Evolutionary conservation across 2,797 vertebrate genomes (phyloP).

Genomic region (Pseudochirops corinnae): DNA sequence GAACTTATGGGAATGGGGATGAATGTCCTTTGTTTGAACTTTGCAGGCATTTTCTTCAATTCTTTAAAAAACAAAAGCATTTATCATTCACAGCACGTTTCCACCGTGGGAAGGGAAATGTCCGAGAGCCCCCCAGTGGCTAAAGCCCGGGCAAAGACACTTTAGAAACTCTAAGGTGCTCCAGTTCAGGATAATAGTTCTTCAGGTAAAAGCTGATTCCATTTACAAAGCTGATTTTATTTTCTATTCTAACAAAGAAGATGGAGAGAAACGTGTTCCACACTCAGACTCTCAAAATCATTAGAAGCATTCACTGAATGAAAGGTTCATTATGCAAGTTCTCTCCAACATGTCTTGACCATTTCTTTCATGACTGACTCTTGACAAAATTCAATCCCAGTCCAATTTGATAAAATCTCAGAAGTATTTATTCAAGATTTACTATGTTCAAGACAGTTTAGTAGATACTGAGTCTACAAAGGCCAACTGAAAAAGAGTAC

Average conservation of each 20-base stretch:
- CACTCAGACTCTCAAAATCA: background rate
- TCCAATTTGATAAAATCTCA: background rate
- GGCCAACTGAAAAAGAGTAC: background rate
- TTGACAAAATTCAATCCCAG: background rate
- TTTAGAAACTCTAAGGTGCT: conserved; percentile 24
- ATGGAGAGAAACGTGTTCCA: background rate
- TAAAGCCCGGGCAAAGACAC: background rate
- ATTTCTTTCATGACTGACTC: background rate
- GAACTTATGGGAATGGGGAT: background rate
- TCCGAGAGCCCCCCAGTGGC: conserved; percentile 4
- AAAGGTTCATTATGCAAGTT: background rate
- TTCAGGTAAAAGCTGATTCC: background rate
- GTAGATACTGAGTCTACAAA: background rate
- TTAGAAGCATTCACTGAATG: background rate
- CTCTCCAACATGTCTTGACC: background rate
- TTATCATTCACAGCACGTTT: conserved; percentile 16
- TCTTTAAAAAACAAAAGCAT: conserved; percentile 36
- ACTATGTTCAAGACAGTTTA: background rate
- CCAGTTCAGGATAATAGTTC: conserved; percentile 9
- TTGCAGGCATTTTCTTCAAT: conserved; percentile 45
- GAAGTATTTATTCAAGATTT: background rate
- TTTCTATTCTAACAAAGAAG: background rate
- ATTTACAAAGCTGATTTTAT: background rate
- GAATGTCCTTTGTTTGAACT: conserved; percentile 44
- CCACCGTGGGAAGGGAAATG: background rate